Evolutionary conservation across 2,113 vertebrate species (phyloP).

Genomic region (Hipposideros armiger): DNA sequence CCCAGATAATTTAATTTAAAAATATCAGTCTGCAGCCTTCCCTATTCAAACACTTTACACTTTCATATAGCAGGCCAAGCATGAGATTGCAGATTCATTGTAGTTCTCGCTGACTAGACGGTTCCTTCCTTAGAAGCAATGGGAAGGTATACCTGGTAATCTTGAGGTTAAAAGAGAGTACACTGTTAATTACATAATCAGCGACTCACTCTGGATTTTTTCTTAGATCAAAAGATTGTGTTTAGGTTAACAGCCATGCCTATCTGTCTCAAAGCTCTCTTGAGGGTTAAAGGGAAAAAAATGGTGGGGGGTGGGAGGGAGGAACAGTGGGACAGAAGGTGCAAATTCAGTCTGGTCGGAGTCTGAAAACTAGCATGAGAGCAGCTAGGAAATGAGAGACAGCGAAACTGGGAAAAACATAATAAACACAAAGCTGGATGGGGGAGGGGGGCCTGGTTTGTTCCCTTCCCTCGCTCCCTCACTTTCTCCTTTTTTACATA

Average conservation of each 20-base stretch:
- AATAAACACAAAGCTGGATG: not conserved
- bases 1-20: conserved; percentile 66
- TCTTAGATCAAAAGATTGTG: conserved; percentile 26
- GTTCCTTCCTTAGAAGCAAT: not conserved
- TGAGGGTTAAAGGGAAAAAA: not conserved
- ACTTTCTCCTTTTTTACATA: not conserved
- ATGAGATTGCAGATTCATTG: not conserved
- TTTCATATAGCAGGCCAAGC: not conserved
- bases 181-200: not conserved
- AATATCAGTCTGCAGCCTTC: not conserved
- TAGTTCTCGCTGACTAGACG: not conserved
- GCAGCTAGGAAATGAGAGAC: not conserved
- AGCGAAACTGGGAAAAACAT: not conserved
- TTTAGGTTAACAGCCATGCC: not conserved
- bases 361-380: not conserved
- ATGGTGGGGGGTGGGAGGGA: not conserved
- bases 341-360: not conserved
- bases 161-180: not conserved
- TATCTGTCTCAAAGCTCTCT: conserved; percentile 39
- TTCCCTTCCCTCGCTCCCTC: not conserved
- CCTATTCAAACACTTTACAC: not conserved
- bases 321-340: not conserved
- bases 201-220: not conserved
- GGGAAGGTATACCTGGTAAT: not conserved
- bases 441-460: not conserved